These are phyloP conservation scores for Sicus ferrugineus DNA, from an alignment of 2,888 invertebrate genomes.

Conservation along the genomic window DNA sequence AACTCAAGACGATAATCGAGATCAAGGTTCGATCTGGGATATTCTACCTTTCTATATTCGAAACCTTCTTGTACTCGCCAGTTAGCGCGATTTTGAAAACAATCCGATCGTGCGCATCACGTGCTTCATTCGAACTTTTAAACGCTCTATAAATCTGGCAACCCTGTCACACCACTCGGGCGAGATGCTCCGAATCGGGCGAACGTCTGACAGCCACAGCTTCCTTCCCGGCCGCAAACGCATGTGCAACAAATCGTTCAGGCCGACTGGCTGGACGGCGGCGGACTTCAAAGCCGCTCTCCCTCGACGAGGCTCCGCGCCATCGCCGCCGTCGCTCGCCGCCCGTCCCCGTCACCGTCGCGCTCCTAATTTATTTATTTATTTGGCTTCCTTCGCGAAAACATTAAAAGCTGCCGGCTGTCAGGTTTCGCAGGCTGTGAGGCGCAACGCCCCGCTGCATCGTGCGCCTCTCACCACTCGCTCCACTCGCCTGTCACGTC, in stretches of 20 bases:
- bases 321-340: slow-evolving; percentile 50
- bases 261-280: slow-evolving; percentile 25
- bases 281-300: slow-evolving; percentile 52
- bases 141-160: neutral
- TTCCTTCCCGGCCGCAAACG: slow-evolving; percentile 13
- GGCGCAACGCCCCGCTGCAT: slow-evolving; percentile 48
- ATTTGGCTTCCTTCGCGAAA: slow-evolving; percentile 35
- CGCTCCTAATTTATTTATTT: slow-evolving; percentile 30
- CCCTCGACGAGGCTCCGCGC: slow-evolving; percentile 42
- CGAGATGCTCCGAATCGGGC: slow-evolving; percentile 25
- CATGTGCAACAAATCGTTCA: slow-evolving; percentile 22
- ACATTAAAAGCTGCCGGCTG: slow-evolving; percentile 62
- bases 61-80: too few species aligned
- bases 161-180: neutral
- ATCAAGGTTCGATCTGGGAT: too few species aligned
- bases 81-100: too few species aligned
- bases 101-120: too few species aligned
- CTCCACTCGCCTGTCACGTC: neutral
- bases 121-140: neutral
- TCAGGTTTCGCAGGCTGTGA: slow-evolving; percentile 52
- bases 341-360: slow-evolving; percentile 6
- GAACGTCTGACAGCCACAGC: slow-evolving; percentile 22
- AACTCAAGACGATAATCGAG: too few species aligned
- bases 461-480: neutral
- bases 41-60: too few species aligned